Conservation (phyloP, 2,113 vertebrate genomes). For the Choloepus hoffmanni region DNA sequence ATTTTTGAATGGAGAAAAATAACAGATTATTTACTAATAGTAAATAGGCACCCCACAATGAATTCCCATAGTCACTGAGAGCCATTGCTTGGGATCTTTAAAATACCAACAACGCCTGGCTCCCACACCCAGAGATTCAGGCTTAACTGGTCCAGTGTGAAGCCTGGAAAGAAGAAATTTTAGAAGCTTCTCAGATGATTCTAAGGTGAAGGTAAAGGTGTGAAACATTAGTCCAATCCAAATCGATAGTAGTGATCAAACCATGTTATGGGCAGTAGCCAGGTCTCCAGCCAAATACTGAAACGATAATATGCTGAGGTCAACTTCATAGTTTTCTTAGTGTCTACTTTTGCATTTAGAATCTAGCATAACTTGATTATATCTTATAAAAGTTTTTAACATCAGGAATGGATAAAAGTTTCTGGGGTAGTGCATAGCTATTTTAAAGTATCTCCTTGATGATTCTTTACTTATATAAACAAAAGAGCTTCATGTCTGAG, state of each 20-base stretch:
- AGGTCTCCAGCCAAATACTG: not conserved
- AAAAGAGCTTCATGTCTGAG: not conserved
- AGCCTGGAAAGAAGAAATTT: not conserved
- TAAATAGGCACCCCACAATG: not conserved
- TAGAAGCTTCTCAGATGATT: not conserved
- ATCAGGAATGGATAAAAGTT: not conserved
- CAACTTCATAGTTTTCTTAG: slow-evolving; percentile 21
- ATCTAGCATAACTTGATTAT: not conserved
- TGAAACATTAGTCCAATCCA: not conserved
- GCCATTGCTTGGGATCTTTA: not conserved
- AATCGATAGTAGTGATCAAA: not conserved
- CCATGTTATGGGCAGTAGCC: not conserved
- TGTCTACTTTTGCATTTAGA: not conserved
- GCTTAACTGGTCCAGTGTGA: not conserved
- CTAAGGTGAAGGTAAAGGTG: not conserved
- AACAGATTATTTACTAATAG: not conserved
- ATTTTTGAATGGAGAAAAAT: slow-evolving; percentile 5
- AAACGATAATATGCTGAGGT: not conserved
- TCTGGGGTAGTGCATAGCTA: not conserved
- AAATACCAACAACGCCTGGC: not conserved
- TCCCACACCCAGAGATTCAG: not conserved
- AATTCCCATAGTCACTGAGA: not conserved
- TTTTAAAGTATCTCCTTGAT: not conserved
- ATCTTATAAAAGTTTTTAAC: not conserved
- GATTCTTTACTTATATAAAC: slow-evolving; percentile 25